Evolutionary conservation across 2,113 vertebrate species (phyloP).

Genomic region (Nothoprocta pentlandii): DNA sequence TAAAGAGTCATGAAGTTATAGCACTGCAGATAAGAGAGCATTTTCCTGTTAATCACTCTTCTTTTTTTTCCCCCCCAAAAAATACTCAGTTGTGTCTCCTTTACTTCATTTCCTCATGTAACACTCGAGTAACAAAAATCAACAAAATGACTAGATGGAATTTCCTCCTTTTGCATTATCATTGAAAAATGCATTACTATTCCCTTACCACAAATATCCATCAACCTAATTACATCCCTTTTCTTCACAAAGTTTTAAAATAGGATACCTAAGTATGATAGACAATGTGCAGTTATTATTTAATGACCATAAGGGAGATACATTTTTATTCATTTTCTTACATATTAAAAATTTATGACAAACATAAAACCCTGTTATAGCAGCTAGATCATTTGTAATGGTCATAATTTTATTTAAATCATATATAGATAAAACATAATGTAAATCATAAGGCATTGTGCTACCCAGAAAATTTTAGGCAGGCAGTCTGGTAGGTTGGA

Average conservation of each 20-base stretch:
- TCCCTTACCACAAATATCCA: conserved; percentile 72
- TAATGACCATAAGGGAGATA: conserved; percentile 56
- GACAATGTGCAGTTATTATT: conserved; percentile 59
- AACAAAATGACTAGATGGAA: conserved; percentile 51
- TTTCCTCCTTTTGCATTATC: conserved; percentile 58
- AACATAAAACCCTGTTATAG: conserved; percentile 69
- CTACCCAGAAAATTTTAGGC: background rate
- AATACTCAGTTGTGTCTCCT: conserved; percentile 23
- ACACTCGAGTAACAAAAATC: conserved; percentile 49
- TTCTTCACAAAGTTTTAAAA: conserved; percentile 64
- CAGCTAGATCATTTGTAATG: conserved; percentile 49
- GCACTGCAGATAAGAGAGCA: rapidly evolving
- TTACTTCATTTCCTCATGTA: conserved; percentile 45
- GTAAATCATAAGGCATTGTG: conserved; percentile 46
- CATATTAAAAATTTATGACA: conserved; percentile 65
- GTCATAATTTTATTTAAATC: conserved; percentile 69
- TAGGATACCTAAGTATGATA: conserved; percentile 56
- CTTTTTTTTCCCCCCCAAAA: background rate
- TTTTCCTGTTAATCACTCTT: background rate
- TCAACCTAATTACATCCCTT: conserved; percentile 67
- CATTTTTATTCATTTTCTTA: conserved; percentile 65
- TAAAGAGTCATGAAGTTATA: background rate
- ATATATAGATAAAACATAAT: conserved; percentile 64
- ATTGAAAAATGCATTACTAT: conserved; percentile 64
- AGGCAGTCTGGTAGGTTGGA: background rate